Evolutionary conservation across 2,797 vertebrate genomes (phyloP), one percentile per base, ranked within the genome.

Genomic region (Tiaroga cobitis): DNA sequence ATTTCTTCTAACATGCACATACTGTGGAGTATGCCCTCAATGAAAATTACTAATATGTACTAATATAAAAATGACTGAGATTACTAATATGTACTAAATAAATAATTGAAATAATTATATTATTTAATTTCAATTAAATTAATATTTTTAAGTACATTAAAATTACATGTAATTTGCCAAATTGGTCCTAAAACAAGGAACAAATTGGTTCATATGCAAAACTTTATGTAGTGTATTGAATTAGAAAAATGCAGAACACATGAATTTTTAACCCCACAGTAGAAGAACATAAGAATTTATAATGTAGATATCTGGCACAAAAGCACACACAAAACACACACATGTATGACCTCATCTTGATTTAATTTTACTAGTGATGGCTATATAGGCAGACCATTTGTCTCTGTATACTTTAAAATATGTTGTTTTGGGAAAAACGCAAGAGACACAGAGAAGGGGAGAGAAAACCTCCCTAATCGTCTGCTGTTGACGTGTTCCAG

Each of bases 401-500:
- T 90, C 80, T 87, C 79, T 70, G 51, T 76, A 37, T 37, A 63
- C 51, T 84, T 39, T 56, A 49, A 65, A 67, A 67, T 77, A 49
- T 86, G 67, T 49, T 76, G 73, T 79, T 68, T 29, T 29, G 61
- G 82, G 80, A 37, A 49, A 81, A 81, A 49, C 11, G 68, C 67
- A 67, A 70, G 70, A 19, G 24, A 32, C 24, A 43, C 34, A 39
- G 65, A 59, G 82, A 61, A 63, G 51, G 51, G 46, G 29, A 80
- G 63, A 81, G 81, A 56, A 21, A 78, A 46, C 63, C 73, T 87
- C 39, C 80, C 61, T 65, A 67, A 67, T 10, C n/a, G 39, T 86
- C 73, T 70, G 19, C 46, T 7, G 37, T 32, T 87, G 84, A 90
- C 85, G 78, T 74, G 80, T 90, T 88, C 82, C 85, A 88, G 90